Base-by-base conservation (phyloP, 1,140 invertebrate species). In the Drosophila santomea region DNA sequence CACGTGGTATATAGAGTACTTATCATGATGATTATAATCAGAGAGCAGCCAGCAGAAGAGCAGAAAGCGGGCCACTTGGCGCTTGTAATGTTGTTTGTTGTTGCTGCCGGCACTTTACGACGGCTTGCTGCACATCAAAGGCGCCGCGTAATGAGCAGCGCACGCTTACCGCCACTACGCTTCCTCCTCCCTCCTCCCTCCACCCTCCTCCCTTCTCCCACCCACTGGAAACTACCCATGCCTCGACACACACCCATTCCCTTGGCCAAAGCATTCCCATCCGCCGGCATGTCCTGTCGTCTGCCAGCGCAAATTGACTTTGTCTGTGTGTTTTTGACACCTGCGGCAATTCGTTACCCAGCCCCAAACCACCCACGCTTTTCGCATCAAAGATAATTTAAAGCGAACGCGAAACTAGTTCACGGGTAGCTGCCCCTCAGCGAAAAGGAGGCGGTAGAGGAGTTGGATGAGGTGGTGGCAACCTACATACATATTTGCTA, bases 351-450 rank as follows among this genome's bases (percentile, higher is more conserved):
- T 89, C 83, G 72, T 88, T 89, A 76, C 63, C 64, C 60, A 62
- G 44, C 56, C 74, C 66, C 64, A 55, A 39, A 36, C 23, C 36
- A 14, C 14, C 47, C n/a, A 32, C 52, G 48, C 61, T 57, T 81
- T 88, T 86, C 78, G 83, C 84, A 83, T 88, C 83, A 86, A 86
- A 89, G 75, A 89, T 86, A 83, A 88, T 86, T 86, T 88, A 88
- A 88, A 89, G 83, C 75, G 72, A 62, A 74, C 71, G 67, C 72
- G 66, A 86, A 86, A 86, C 83, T 86, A 86, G 83, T 86, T 86
- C 83, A 86, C 50, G 84, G 79, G 80, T 82, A 75, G 66, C 63
- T 52, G 54, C 32, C 32, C 32, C 32, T 32, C 32, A 32, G 32
- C 32, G 32, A 32, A 32, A 8, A 32, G 8, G 2, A 32, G 32